Base-by-base conservation (phyloP, 64 coral and sea anemone species). In the Astreopora myriophthalma region DNA sequence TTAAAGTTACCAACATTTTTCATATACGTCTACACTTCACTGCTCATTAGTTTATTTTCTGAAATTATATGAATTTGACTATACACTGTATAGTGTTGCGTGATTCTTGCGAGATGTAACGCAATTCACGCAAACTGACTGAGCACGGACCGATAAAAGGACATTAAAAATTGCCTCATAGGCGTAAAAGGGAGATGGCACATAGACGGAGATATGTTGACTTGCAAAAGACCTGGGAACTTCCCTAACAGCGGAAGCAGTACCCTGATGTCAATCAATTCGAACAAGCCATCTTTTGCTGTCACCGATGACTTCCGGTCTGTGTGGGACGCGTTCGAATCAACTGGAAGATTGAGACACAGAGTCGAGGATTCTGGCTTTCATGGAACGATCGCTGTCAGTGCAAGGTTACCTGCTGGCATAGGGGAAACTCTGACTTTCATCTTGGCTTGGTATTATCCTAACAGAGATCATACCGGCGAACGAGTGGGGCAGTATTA, bases 401-500 rank as follows among this genome's bases (percentile, higher is more conserved):
- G 48, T 69, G 90, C 86, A 34, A 94, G 37, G 11, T 75, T 97
- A 12, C 68, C 84, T 72, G 84, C 95, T 67, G 92, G 95, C 25
- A 83, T 94, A 57, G 76, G 63, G n/a, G 95, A 88, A 40, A 87
- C 95, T 1, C 29, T 97, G 46, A 90, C 95, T 74, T 65, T 97
- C 37, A 91, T 97, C 72, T 86, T 97, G 78, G 80, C 91, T 61
- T 97, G 95, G 95, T 51, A 90, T 92, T 97, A 97, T 65, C 95
- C 95, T 23, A 85, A 86, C 86, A 89, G 95, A 85, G 91, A 97
- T 74, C 95, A 97, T 66, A 20, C 91, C 64, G 92, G 95, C 44
- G 24, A 90, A 13, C 31, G 39, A 32, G 91, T 97, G 51, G 95
- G 95, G 11, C 88, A 93, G 23, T 97, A 81, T 40, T 97, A 97